Conservation (phyloP, 1,140 invertebrate species). For the Formica selysi region DNA sequence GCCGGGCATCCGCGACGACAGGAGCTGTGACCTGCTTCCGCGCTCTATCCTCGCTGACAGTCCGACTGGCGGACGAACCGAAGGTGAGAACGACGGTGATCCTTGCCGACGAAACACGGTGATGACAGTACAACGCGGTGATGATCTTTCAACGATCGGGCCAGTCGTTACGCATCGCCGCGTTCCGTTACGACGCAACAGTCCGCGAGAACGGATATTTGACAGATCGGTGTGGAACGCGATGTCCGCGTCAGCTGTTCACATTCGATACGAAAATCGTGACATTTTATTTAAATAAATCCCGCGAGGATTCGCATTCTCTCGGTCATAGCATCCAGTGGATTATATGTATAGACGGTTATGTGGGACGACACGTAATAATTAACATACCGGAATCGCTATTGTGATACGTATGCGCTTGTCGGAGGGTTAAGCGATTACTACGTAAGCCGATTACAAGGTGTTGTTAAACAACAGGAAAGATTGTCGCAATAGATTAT, state of each 20-base stretch:
- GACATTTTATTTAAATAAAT: not conserved
- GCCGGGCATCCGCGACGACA: slow-evolving; percentile 22
- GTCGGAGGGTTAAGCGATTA: not conserved
- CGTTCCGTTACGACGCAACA: slow-evolving; percentile 12
- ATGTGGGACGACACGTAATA: slow-evolving; percentile 2
- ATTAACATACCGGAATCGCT: slow-evolving; percentile 11
- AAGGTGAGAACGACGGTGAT: slow-evolving; percentile 63
- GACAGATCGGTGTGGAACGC: not conserved
- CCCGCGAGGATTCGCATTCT: not conserved
- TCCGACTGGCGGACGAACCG: slow-evolving; percentile 63
- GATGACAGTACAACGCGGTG: not conserved
- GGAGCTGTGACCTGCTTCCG: slow-evolving; percentile 58
- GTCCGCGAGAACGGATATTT: not conserved
- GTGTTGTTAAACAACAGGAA: slow-evolving; percentile 12
- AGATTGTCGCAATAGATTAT: not conserved
- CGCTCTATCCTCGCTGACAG: slow-evolving; percentile 52
- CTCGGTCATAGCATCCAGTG: not conserved
- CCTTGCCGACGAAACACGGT: too few species aligned
- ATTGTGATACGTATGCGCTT: not conserved
- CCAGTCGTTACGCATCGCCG: slow-evolving; percentile 39
- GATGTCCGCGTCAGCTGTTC: too few species aligned
- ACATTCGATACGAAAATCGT: not conserved
- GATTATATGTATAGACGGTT: not conserved
- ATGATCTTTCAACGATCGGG: not conserved
- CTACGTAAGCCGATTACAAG: slow-evolving; percentile 23